phyloP scores from a whole-genome alignment of 92 coral and sea anemone genomes.

The Nematostella vectensis region DNA sequence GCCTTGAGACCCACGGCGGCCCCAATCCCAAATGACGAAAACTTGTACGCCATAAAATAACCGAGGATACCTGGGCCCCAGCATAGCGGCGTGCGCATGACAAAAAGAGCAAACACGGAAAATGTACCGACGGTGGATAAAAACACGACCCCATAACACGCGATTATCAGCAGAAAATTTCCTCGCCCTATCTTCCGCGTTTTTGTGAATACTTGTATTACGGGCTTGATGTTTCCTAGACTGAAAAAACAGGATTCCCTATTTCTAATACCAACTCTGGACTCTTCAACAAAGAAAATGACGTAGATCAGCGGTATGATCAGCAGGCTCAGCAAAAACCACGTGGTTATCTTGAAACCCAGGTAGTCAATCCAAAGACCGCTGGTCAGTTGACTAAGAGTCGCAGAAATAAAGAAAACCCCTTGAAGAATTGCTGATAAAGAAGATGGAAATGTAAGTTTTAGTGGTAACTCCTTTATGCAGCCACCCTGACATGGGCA shows the following conservation, averaged over 20 bases:
- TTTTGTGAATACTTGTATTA: constrained; percentile 17
- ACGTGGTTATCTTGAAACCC: constrained; percentile 71
- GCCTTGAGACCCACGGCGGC: constrained; percentile 52
- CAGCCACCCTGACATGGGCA: too few relatives aligned
- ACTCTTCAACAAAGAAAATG: constrained; percentile 56
- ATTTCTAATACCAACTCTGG: constrained; percentile 2
- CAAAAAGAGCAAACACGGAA: constrained; percentile 46
- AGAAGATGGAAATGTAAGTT: too few relatives aligned
- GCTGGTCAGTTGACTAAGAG: constrained; percentile 77
- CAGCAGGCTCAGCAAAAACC: constrained; percentile 51
- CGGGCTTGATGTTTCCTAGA: constrained; percentile 11
- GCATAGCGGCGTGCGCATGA: constrained; percentile 67
- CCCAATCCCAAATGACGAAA: constrained; percentile 60
- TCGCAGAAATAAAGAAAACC: constrained; percentile 54
- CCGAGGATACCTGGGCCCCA: constrained; percentile 59
- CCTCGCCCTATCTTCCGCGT: constrained; percentile 27
- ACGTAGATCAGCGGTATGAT: constrained; percentile 26
- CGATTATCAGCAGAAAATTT: constrained; percentile 30
- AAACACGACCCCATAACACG: constrained; percentile 27
- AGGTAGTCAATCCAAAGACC: constrained; percentile 75
- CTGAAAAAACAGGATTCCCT: constrained; percentile 18
- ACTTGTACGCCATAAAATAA: constrained; percentile 65
- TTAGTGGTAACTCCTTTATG: too few relatives aligned
- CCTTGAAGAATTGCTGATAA: constrained; percentile 53
- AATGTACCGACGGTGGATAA: constrained; percentile 37